Evolutionary conservation across 2,797 vertebrate genomes (phyloP), one percentile per base, ranked within the genome.

Genomic region (Etheostoma nigrum): DNA sequence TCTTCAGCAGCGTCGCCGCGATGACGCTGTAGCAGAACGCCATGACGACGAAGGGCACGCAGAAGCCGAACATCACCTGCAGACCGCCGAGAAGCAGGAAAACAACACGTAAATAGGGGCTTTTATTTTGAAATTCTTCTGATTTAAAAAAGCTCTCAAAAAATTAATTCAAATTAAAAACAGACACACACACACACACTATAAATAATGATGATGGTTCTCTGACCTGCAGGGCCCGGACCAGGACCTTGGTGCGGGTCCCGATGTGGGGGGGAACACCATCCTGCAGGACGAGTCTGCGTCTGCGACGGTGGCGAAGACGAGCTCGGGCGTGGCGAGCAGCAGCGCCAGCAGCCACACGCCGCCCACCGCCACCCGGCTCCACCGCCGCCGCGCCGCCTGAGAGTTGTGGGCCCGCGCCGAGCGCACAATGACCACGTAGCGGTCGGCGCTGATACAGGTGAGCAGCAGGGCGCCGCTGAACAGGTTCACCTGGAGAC

Each of bases 401-500:
- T 93, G 94, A 4, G 92, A 94, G 68, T 92, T 93, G 48, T 93
- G 96, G 0, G 95, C 95, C 62, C 90, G 95, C 57, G 75, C 93
- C 0, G 94, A 91, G 86, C 93, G 94, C 0, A 95, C 97, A 0
- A 98, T 93, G 71, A 93, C 96, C 3, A 96, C 79, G 68, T 97
- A 98, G 64, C 97, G 94, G 84, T 97, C 97, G 4, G 96, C 87
- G 2, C 97, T 97, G 88, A 98, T 96, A 86, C 96, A 97, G 64
- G 94, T 96, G 44, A 99, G 95, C 49, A 99, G 93, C 16, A 98
- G 76, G 89, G 94, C 94, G 53, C 96, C 95, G 90, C 97, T 93
- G 44, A 96, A 99, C 27, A 27, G 27, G 27, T 27, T 27, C 27
- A 27, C 27, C 27, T 27, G 4, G 27, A 5, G 27, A 27, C 27